These are phyloP conservation scores for Clarias batrachus DNA, from an alignment of 2,113 vertebrate genomes.

Conservation along the genomic window DNA sequence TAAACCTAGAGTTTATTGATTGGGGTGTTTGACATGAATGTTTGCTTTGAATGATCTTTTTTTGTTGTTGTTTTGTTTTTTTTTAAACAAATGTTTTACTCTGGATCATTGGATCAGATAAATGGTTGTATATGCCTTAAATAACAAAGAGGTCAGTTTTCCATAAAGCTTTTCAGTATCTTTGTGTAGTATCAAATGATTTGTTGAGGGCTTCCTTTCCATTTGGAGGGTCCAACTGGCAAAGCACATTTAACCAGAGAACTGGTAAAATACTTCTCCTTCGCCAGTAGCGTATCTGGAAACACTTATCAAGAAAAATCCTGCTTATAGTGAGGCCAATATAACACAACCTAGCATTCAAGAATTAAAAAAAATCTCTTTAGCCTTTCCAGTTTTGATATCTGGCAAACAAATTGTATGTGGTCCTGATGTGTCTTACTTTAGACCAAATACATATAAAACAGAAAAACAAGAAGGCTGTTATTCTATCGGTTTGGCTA, in stretches of 20 bases:
- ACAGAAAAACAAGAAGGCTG: slow-evolving; percentile 10
- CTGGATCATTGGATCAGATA: slow-evolving; percentile 30
- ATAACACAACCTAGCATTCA: slow-evolving; percentile 6
- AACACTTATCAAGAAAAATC: slow-evolving; percentile 20
- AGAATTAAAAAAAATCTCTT: slow-evolving; percentile 2
- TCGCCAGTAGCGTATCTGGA: not conserved
- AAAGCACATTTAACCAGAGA: slow-evolving; percentile 16
- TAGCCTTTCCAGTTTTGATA: slow-evolving; percentile 11
- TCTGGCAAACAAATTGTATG: not conserved
- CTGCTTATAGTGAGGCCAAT: slow-evolving; percentile 15
- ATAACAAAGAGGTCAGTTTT: slow-evolving; percentile 30
- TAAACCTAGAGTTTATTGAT: slow-evolving; percentile 33
- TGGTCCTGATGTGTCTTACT: not conserved
- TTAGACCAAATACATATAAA: slow-evolving; percentile 11
- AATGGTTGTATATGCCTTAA: slow-evolving; percentile 22
- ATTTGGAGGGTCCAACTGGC: slow-evolving; percentile 13
- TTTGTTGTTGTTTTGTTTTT: slow-evolving; percentile 24
- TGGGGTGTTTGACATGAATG: slow-evolving; percentile 28
- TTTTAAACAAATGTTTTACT: not conserved
- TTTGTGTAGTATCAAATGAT: slow-evolving; percentile 31
- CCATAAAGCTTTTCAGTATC: slow-evolving; percentile 10
- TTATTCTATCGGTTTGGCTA: slow-evolving; percentile 29
- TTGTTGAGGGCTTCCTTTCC: slow-evolving; percentile 21
- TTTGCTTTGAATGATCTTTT: slow-evolving; percentile 26
- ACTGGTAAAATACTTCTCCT: slow-evolving; percentile 16